These are phyloP conservation scores for Marcusenius ussheri DNA, from an alignment of 2,113 vertebrate genomes.

Conservation along the genomic window DNA sequence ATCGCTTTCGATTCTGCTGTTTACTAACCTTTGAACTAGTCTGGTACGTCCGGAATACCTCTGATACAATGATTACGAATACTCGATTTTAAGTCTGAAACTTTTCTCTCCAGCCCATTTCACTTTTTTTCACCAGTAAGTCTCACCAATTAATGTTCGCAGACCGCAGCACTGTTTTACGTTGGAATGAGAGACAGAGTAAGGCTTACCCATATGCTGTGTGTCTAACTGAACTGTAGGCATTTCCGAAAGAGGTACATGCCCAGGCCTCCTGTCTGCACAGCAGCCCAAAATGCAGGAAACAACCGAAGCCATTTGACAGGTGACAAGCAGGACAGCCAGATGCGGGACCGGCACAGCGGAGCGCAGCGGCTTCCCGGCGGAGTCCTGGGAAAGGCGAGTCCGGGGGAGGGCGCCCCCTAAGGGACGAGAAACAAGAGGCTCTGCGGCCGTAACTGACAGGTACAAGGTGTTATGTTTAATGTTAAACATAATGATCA, in stretches of 20 bases:
- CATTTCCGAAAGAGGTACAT: constrained; percentile 91
- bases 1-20: neutral
- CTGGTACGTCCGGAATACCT: neutral
- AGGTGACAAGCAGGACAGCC: neutral
- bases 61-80: neutral
- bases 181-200: neutral
- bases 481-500: neutral
- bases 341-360: constrained; percentile 32
- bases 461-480: neutral
- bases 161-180: neutral
- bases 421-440: neutral
- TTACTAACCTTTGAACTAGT: neutral
- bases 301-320: constrained; percentile 71
- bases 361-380: neutral
- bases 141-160: neutral
- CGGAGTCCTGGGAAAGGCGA: neutral
- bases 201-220: constrained; percentile 82
- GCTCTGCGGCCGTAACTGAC: neutral
- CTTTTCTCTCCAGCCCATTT: neutral
- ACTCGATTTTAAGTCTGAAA: neutral
- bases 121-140: neutral
- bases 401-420: neutral
- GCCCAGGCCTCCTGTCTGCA: constrained; percentile 70
- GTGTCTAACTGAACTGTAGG: constrained; percentile 87
- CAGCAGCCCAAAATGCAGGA: constrained; percentile 83